phyloP scores from a whole-genome alignment of 2,113 vertebrate genomes.

The Rhineura floridana region DNA sequence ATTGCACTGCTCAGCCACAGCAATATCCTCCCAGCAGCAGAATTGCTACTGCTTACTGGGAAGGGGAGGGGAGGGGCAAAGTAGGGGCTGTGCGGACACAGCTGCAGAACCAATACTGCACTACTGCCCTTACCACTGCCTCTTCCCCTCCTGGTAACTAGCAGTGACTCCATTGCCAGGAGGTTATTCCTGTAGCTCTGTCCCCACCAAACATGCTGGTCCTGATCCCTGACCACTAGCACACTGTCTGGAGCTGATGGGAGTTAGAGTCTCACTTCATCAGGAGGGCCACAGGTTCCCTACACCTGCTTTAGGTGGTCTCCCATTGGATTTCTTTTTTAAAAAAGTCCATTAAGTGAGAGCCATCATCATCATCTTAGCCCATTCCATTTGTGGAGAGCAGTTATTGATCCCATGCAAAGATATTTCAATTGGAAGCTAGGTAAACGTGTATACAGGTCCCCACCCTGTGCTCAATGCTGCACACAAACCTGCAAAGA shows the following conservation, averaged over 20 bases:
- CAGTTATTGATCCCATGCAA: conserved; percentile 45
- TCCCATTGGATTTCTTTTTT: background rate
- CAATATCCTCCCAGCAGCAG: too few species aligned
- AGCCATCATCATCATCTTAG: conserved; percentile 35
- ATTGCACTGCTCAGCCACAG: too few species aligned
- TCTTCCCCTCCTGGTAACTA: too few species aligned
- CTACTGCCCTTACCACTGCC: too few species aligned
- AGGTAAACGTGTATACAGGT: conserved; percentile 45
- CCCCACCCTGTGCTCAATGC: conserved; percentile 74
- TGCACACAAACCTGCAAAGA: conserved; percentile 88
- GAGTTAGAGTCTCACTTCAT: background rate
- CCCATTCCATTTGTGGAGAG: conserved; percentile 71
- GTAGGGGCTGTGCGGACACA: too few species aligned
- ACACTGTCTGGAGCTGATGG: background rate
- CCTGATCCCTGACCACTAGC: too few species aligned
- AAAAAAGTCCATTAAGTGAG: conserved; percentile 12
- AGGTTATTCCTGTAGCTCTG: background rate
- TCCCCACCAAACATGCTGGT: background rate
- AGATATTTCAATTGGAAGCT: conserved; percentile 35
- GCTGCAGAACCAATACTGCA: too few species aligned
- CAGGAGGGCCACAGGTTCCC: background rate
- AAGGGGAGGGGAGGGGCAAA: too few species aligned
- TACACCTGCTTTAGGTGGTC: background rate
- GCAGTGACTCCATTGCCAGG: too few species aligned
- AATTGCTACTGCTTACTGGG: too few species aligned